phyloP scores from a whole-genome alignment of 2,113 vertebrate genomes.

The Tetrax tetrax region DNA sequence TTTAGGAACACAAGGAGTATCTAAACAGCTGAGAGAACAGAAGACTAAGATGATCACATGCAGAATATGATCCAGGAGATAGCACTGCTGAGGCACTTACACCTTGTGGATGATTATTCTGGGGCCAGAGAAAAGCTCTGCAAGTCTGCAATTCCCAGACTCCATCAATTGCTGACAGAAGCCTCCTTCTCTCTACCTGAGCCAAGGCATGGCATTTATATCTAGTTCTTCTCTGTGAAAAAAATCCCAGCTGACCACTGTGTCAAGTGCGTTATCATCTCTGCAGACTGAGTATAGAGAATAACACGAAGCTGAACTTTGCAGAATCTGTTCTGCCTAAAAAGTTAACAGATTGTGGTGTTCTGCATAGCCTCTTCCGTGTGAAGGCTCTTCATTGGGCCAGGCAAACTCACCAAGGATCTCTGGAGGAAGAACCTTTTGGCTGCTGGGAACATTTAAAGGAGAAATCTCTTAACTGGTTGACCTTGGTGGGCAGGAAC shows the following conservation, averaged over 20 bases:
- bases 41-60: not conserved
- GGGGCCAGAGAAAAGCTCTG: not conserved
- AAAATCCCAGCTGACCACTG: not conserved
- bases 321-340: not conserved
- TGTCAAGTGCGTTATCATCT: not conserved
- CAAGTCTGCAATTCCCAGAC: not conserved
- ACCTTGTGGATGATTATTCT: not conserved
- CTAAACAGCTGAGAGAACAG: not conserved
- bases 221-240: not conserved
- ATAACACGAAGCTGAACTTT: not conserved
- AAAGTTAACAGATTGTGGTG: accelerated
- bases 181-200: not conserved
- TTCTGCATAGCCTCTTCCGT: not conserved
- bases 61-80: not conserved
- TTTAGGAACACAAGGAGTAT: not conserved
- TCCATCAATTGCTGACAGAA: not conserved
- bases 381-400: not conserved
- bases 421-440: not conserved
- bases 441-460: not conserved
- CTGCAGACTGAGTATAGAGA: not conserved
- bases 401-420: not conserved
- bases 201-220: not conserved
- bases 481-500: not conserved
- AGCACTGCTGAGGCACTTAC: not conserved
- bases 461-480: not conserved